These are phyloP conservation scores for Hydriomena furcata DNA, from an alignment of 2,888 invertebrate genomes.

Conservation along the genomic window DNA sequence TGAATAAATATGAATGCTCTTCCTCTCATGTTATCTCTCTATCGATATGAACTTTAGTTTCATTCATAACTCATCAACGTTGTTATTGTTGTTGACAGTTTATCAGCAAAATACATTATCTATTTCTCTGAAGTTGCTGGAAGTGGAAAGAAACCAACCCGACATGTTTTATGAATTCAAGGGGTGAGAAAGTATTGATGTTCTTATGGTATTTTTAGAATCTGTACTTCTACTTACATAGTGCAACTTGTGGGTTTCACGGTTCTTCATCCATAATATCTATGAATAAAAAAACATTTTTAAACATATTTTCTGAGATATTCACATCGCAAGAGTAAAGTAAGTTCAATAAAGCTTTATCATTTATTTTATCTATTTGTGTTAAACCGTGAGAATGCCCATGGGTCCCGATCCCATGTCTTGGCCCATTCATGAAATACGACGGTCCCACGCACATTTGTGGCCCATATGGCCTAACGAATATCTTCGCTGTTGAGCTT, in stretches of 20 bases:
- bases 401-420: conserved; percentile 60
- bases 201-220: no score
- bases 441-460: conserved; percentile 72
- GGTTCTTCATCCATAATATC: no score
- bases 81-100: conserved; percentile 28
- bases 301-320: no score
- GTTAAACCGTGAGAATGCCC: conserved; percentile 71
- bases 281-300: no score
- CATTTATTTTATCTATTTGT: conserved; percentile 49
- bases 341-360: conserved; percentile 12
- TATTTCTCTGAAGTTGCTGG: conserved; percentile 39
- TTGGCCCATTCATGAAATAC: conserved; percentile 69
- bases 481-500: conserved; percentile 22
- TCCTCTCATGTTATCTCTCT: conserved; percentile 1
- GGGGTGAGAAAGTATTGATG: conserved; percentile 4
- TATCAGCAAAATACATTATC: conserved; percentile 32
- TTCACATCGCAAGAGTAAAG: conserved; percentile 1
- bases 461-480: conserved; percentile 61
- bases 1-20: background rate
- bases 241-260: no score
- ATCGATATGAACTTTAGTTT: conserved; percentile 29
- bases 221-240: no score
- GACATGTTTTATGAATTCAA: conserved; percentile 44
- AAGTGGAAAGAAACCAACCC: conserved; percentile 37
- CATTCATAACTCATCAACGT: conserved; percentile 35